Percentiles rank a stretch among this genome's conserved stretches.
phyloP scores from a whole-genome alignment of 2,888 invertebrate species.

The Linyphia triangularis region DNA sequence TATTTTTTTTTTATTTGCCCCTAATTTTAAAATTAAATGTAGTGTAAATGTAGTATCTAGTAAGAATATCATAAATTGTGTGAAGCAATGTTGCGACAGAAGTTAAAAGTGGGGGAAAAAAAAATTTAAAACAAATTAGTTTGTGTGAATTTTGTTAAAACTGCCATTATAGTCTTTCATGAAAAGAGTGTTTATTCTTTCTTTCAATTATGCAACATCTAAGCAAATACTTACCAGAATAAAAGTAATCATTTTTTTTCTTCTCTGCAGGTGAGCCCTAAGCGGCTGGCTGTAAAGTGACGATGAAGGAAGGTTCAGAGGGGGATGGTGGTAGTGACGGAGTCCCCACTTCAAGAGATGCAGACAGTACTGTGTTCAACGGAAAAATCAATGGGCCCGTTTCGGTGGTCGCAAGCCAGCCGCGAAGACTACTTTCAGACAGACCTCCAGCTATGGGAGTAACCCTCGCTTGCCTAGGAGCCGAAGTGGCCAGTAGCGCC shows the following conservation, averaged over 20 bases:
- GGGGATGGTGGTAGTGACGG: conserved; percentile 58
- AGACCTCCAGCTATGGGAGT: conserved; percentile 59
- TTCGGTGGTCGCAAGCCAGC: conserved; percentile 50
- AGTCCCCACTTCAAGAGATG: conserved; percentile 67
- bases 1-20: no score
- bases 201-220: background rate
- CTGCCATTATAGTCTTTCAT: no score
- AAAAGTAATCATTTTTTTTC: background rate
- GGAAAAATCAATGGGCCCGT: conserved; percentile 47
- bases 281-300: conserved; percentile 68
- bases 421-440: conserved; percentile 58
- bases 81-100: no score
- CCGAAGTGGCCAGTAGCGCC: conserved; percentile 47
- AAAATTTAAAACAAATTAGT: no score
- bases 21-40: no score
- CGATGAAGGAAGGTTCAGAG: conserved; percentile 72
- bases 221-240: background rate
- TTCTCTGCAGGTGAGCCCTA: conserved; percentile 57
- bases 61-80: no score
- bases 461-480: conserved; percentile 36
- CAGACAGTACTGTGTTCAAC: conserved; percentile 70
- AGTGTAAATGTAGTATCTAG: no score
- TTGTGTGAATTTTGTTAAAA: no score
- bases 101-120: no score
- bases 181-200: no score